Evolutionary conservation across 2,888 invertebrate genomes (phyloP), one percentile per base, ranked within the genome.

Genomic region (Reticulitermes lucifugus): DNA sequence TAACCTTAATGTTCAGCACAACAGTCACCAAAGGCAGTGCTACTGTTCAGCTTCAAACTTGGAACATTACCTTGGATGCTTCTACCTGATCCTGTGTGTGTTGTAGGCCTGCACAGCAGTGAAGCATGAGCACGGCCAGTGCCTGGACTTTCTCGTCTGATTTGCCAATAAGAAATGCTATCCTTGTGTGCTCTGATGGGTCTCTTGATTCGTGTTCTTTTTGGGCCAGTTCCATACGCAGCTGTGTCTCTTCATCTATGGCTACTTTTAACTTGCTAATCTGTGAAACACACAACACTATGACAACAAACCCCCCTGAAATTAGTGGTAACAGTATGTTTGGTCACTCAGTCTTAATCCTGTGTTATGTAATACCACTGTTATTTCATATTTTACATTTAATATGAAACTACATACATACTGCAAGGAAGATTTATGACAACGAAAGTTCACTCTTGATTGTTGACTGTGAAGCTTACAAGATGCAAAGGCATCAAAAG

Each of bases 31-130:
- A 18, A 55, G 14, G 55, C 55, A 55, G 18, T 18, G 18, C 18
- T 55, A 55, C 55, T 55, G 55, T 55, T 18, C 14, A 18, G 55
- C 55, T 55, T 55, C 18, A 1, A 55, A 18, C 18, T 12, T 18
- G 18, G 35, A 18, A 55, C 55, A 55, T 84, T 46, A 83, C 85
- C 79, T 80, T 85, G 25, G 51, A 79, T 22, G 86, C 71, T 35
- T 90, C 91, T 86, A 91, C 91, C 86, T 90, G 92, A 91, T 90
- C 94, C 91, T 95, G 94, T 90, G 95, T 95, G 88, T 96, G 94
- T 89, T 98, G 98, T 86, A 98, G 93, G 5, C 98, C 98, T 6
- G 98, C 96, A 91, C 98, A 99, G 91, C 98, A 97, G 91, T 98
- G 98, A 88, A 99, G 92, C 96, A 98, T 96, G 87, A 98, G 94